Conservation (phyloP, 64 coral and sea anemone genomes). For the Dendronephthya gigantea region DNA sequence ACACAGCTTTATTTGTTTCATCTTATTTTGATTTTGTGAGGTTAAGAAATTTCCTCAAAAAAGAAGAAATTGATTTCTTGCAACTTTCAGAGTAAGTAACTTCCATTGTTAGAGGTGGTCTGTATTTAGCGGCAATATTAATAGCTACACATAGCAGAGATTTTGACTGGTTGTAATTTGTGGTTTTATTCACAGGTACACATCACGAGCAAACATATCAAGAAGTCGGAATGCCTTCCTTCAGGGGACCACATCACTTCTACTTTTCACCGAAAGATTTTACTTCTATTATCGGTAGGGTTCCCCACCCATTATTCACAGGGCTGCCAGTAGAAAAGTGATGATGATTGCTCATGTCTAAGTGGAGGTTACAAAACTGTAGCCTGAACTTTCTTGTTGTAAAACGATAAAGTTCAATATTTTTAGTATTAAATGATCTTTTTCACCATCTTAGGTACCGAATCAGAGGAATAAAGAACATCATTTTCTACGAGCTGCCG, state of each 20-base stretch:
- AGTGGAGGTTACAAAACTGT: not conserved
- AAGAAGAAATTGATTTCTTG: conserved; percentile 58
- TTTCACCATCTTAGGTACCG: conserved; percentile 46
- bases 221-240: conserved; percentile 55
- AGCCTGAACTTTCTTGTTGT: no score
- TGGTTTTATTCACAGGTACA: conserved; percentile 48
- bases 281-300: conserved; percentile 63
- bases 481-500: conserved; percentile 85
- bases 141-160: no score
- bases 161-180: not conserved
- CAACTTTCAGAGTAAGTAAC: conserved; percentile 92
- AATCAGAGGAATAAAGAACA: conserved; percentile 77
- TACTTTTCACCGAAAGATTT: conserved; percentile 85
- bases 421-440: not conserved
- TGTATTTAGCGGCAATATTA: no score
- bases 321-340: no score
- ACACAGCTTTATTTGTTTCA: conserved; percentile 86
- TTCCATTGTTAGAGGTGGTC: no score
- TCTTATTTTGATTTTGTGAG: conserved; percentile 97
- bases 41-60: conserved; percentile 64
- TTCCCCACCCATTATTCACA: not conserved
- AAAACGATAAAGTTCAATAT: no score
- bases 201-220: conserved; percentile 54
- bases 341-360: not conserved
- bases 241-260: conserved; percentile 46